These are phyloP conservation scores for Gonocerus acuteangulatus DNA, from an alignment of 2,888 invertebrate genomes.

Conservation along the genomic window DNA sequence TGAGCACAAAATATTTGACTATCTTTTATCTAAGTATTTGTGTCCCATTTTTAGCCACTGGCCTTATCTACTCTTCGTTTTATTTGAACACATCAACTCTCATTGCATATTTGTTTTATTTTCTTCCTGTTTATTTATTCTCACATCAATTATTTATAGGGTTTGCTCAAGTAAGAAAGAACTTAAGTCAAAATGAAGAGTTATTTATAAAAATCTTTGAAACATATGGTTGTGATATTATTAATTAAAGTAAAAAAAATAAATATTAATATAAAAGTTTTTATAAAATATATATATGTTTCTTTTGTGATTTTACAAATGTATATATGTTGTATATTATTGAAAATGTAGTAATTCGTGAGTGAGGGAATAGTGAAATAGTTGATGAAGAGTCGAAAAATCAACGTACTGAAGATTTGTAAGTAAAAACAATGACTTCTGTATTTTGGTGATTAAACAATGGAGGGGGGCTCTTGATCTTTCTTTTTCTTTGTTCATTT, in stretches of 20 bases:
- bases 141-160: slow-evolving; percentile 7
- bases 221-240: slow-evolving; percentile 22
- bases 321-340: slow-evolving; percentile 14
- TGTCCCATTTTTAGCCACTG: no score
- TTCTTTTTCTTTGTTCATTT: slow-evolving; percentile 4
- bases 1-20: no score
- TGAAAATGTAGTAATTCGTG: slow-evolving; percentile 13
- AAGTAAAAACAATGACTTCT: neutral
- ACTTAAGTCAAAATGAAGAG: neutral
- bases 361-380: slow-evolving; percentile 20
- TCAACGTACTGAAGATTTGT: no score
- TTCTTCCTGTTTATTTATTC: slow-evolving; percentile 2
- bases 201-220: slow-evolving; percentile 4
- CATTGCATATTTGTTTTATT: no score
- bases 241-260: slow-evolving; percentile 13
- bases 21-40: no score
- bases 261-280: slow-evolving; percentile 2
- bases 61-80: no score
- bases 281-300: neutral
- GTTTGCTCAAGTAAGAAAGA: slow-evolving; percentile 18
- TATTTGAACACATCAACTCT: no score
- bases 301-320: slow-evolving; percentile 15
- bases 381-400: neutral
- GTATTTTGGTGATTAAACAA: neutral
- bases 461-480: slow-evolving; percentile 18